phyloP scores from a whole-genome alignment of 2,888 invertebrate species.

The Leucania comma region DNA sequence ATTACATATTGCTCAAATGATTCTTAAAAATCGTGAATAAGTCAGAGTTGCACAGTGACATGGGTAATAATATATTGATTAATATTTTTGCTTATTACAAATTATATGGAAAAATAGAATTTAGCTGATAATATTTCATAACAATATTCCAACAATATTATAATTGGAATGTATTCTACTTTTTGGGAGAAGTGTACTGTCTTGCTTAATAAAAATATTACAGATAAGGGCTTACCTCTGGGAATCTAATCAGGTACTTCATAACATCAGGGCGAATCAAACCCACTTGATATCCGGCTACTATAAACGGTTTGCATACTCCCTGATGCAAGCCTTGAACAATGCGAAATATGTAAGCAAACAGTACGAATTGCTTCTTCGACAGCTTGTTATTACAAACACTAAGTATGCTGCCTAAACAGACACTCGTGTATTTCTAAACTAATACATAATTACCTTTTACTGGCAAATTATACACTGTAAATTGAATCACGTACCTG shows the following conservation, averaged over 20 bases:
- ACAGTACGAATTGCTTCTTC: slow-evolving; percentile 57
- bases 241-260: slow-evolving; percentile 94
- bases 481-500: slow-evolving; percentile 90
- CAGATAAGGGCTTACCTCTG: slow-evolving; percentile 91
- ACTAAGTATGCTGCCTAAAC: slow-evolving; percentile 40
- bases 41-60: background rate
- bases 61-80: background rate
- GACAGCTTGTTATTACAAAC: slow-evolving; percentile 59
- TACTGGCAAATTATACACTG: slow-evolving; percentile 10
- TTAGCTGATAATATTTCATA: slow-evolving; percentile 4
- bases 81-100: background rate
- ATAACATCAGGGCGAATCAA: slow-evolving; percentile 96
- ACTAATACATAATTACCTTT: slow-evolving; percentile 15
- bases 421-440: slow-evolving; percentile 33
- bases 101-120: background rate
- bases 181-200: background rate
- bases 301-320: slow-evolving; percentile 96
- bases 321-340: slow-evolving; percentile 93
- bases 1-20: background rate
- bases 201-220: background rate
- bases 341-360: slow-evolving; percentile 66
- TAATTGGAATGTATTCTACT: background rate
- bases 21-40: background rate
- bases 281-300: slow-evolving; percentile 97
- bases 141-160: background rate